These are phyloP conservation scores for Phymastichus coffea DNA, from an alignment of 1,140 invertebrate genomes.

Conservation along the genomic window DNA sequence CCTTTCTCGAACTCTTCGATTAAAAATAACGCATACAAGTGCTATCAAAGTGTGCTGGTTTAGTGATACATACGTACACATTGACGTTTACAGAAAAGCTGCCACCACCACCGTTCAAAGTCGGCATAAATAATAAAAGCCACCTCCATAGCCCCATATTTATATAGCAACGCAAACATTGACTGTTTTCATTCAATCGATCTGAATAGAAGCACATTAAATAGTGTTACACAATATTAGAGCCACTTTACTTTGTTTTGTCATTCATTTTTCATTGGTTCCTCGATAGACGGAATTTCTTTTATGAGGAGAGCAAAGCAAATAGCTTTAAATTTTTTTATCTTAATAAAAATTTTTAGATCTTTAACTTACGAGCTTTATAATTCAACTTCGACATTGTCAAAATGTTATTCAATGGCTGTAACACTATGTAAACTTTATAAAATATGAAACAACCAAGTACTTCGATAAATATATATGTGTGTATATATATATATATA, in stretches of 20 bases:
- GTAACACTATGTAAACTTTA: conserved; percentile 50
- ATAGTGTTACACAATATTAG: background rate
- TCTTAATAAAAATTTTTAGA: too few species aligned
- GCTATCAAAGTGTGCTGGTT: background rate
- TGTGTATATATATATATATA: too few species aligned
- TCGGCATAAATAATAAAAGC: conserved; percentile 10
- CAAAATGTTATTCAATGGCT: conserved; percentile 5
- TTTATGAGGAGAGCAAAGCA: too few species aligned
- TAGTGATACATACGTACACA: background rate
- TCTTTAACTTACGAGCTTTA: too few species aligned
- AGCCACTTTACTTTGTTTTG: background rate
- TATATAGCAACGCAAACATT: background rate
- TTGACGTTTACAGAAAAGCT: background rate
- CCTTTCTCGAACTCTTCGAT: conserved; percentile 2
- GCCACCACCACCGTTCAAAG: conserved; percentile 9
- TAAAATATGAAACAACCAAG: conserved; percentile 47
- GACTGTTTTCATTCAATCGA: too few species aligned
- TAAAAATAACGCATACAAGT: background rate
- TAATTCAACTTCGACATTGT: conserved; percentile 10
- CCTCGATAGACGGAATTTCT: too few species aligned
- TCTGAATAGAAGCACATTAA: background rate
- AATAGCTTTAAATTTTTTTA: too few species aligned
- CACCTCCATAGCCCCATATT: background rate
- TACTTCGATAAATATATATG: too few species aligned
- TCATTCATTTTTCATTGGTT: too few species aligned